Evolutionary conservation across 2,797 vertebrate genomes (phyloP).

Genomic region (Phoebastria nigripes): DNA sequence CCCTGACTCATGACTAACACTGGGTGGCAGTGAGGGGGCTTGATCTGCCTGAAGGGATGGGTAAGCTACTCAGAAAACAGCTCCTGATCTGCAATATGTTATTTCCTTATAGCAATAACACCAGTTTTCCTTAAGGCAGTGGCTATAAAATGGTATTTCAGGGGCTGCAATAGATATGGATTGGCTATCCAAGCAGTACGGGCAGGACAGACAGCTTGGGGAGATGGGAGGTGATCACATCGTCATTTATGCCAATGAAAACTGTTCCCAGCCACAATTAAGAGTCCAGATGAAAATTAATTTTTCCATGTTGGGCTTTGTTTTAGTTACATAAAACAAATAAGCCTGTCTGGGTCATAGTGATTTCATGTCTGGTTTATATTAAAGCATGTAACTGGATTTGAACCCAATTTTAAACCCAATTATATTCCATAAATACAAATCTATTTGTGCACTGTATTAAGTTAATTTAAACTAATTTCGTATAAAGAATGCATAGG

Average conservation of each 20-base stretch:
- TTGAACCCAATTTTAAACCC: conserved; percentile 21
- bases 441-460: not conserved
- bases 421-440: conserved; percentile 17
- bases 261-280: not conserved
- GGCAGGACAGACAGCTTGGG: not conserved
- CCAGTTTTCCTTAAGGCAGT: not conserved
- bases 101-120: not conserved
- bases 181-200: accelerated
- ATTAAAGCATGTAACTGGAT: conserved; percentile 33
- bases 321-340: conserved; percentile 43
- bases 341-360: conserved; percentile 18
- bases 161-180: not conserved
- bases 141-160: not conserved
- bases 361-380: conserved; percentile 55
- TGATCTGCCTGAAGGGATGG: not conserved
- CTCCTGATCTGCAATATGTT: not conserved
- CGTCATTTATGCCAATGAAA: not conserved
- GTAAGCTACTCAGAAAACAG: not conserved
- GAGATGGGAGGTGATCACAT: not conserved
- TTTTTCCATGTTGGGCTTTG: conserved; percentile 14
- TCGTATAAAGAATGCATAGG: not conserved
- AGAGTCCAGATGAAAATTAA: conserved; percentile 27
- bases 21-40: not conserved
- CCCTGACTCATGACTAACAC: not conserved
- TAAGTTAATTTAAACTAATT: not conserved